phyloP scores from a whole-genome alignment of 2,888 invertebrate species.

The Zeuzera pyrina region DNA sequence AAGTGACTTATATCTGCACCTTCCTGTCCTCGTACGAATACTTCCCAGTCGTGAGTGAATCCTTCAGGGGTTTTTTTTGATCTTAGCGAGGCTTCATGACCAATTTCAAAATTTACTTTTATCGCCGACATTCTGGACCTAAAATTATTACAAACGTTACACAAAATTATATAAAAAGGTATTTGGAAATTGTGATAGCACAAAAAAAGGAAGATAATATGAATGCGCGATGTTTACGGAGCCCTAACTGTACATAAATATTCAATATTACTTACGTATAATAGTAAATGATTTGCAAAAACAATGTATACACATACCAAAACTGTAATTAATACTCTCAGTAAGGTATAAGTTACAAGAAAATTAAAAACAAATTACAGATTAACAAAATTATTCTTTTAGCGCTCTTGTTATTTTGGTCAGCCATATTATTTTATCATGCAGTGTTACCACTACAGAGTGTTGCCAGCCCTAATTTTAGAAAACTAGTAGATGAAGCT shows the following conservation, averaged over 20 bases:
- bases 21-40: constrained; percentile 92
- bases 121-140: constrained; percentile 52
- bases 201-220: not conserved
- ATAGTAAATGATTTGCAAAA: no score
- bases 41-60: constrained; percentile 98
- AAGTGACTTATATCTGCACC: constrained; percentile 90
- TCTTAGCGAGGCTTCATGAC: constrained; percentile 89
- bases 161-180: not conserved
- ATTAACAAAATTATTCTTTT: constrained; percentile 55
- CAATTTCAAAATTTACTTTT: constrained; percentile 90
- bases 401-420: constrained; percentile 72
- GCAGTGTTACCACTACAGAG: not conserved
- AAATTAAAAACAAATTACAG: no score
- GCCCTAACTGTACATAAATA: no score
- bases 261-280: no score
- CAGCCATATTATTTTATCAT: constrained; percentile 55
- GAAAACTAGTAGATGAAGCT: no score
- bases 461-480: no score
- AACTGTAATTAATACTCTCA: no score
- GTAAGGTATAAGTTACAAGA: no score
- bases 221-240: constrained; percentile 11
- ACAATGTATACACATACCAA: no score
- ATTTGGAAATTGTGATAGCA: not conserved
- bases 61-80: constrained; percentile 89
- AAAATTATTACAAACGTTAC: no score